A percentile compares a stretch with the other conserved stretches of the same genome.
phyloP scores from a whole-genome alignment of 30 jellyfish, hydroid and myxozoan species.

The Nemopilema nomurai region DNA sequence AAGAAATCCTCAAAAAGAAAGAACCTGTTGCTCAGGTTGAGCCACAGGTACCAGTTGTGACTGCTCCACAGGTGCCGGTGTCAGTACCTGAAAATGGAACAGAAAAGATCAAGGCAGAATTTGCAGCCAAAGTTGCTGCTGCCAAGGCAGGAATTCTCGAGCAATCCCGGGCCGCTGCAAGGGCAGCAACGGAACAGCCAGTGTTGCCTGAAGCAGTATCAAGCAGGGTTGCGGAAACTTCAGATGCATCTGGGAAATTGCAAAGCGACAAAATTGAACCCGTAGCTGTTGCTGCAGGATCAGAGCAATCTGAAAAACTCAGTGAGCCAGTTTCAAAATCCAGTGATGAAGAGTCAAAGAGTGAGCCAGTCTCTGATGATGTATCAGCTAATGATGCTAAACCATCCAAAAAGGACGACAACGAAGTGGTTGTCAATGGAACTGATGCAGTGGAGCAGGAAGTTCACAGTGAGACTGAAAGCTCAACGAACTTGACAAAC shows the following conservation, averaged over 20 bases:
- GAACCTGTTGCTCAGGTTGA: not conserved
- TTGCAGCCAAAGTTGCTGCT: constrained; percentile 24
- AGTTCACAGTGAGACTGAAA: not conserved
- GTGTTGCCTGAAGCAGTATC: not conserved
- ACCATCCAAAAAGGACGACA: not conserved
- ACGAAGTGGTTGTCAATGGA: not conserved
- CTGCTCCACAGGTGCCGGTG: not conserved
- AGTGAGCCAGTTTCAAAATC: not conserved
- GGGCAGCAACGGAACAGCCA: not conserved
- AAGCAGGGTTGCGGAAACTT: not conserved
- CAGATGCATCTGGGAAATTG: not conserved
- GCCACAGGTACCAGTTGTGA: not conserved
- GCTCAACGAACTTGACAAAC: not conserved
- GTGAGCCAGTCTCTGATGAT: not conserved
- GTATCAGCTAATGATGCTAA: not conserved
- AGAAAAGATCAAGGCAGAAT: constrained; percentile 17
- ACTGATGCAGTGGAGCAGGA: not conserved
- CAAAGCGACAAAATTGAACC: not conserved
- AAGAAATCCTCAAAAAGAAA: constrained; percentile 9
- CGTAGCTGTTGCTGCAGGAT: not conserved
- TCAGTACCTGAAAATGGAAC: not conserved
- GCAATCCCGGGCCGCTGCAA: not conserved
- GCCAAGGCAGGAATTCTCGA: not conserved
- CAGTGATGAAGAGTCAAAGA: not conserved
- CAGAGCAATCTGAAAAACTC: not conserved